Evolutionary conservation across 2,797 vertebrate genomes (phyloP), one percentile per base, ranked within the genome.

Genomic region (Yasuhikotakia modesta): DNA sequence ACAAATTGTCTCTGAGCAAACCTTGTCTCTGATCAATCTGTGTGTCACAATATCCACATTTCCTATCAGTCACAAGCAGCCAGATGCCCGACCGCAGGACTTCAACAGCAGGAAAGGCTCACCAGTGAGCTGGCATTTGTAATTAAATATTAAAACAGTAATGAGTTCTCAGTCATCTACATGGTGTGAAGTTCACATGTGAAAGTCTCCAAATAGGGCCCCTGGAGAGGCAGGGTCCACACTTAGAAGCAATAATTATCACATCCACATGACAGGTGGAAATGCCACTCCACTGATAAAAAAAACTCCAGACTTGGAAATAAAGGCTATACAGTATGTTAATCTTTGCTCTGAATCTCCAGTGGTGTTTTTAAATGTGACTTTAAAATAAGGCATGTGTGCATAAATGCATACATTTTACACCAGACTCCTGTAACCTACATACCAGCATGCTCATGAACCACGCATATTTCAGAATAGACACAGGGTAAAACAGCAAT

Each of bases 241-340:
- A 86, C 90, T 90, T 91, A 91, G 90, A 91, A 89, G 89, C 87
- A 88, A 91, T 92, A 91, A 93, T 92, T 91, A 91, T 85, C 79
- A 82, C 76, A 76, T 80, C 79, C 64, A 70, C 76, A 67, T 73
- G 83, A 75, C 57, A 39, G 70, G 60, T 53, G 67, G 43, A 78
- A 53, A 86, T 78, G 43, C 73, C 30, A 81, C 84, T 71, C 80
- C 61, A 74, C 8, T 73, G 78, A 89, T 73, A 73, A 80, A 60
- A n/a, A 74, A 64, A 75, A 66, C 21, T 73, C 79, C 50, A 61
- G 57, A 52, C 32, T 66, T 43, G 85, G 86, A 90, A 92, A 91
- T 91, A 91, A 87, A 78, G 81, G 58, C 46, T n/a, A 22, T 64
- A 73, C 46, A 58, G 53, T 69, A 55, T 11, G 19, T 8, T 55